Evolutionary conservation across 2,888 invertebrate species (phyloP), one percentile per base, ranked within the genome.

Genomic region (Tuta absoluta): DNA sequence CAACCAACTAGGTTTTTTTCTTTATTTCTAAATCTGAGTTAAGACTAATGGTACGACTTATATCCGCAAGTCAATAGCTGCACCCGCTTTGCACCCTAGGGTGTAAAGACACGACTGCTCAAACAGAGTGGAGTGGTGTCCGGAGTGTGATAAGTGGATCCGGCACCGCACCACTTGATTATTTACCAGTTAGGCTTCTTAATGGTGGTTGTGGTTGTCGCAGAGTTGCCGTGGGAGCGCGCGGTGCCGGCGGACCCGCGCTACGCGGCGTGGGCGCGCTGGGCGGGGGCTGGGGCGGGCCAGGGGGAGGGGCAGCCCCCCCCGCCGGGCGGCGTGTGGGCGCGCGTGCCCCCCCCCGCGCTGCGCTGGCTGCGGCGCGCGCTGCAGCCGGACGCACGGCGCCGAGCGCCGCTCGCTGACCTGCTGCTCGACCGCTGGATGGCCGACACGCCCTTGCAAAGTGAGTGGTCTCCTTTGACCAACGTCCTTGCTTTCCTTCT

Each of bases 191-290:
- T 3, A 12, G 1, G 14, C 2, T 41, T 14, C 5, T 2, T 41
- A 41, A 14, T 14, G 41, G 14, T 41, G 41, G 1, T 14, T 12
- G 38, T 41, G 21, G 19, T n/a, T 14, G 21, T 63, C 33, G 65
- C 88, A 98, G 98, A 99, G 89, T 87, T 99, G 75, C 98, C 99
- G 56, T 99, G 99, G 99, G 96, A 98, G 89, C 95, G 96, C 79
- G 96, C 99, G 7, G 91, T 93, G 66, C 80, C 84, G 59, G 90
- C 92, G 23, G 96, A 96, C 80, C 78, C 85, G 67, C 96, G 97
- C 77, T 98, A 94, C 87, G 85, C 90, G 58, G 23, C 57, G 38
- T 97, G 96, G 76, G 77, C 62, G 65, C 93, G 95, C 82, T 92
- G 92, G 92, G 61, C 38, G 66, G 41, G 17, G 67, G 41, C 63